Conservation (phyloP, 1,140 invertebrate genomes). For the Neotoxoptera formosana region DNA sequence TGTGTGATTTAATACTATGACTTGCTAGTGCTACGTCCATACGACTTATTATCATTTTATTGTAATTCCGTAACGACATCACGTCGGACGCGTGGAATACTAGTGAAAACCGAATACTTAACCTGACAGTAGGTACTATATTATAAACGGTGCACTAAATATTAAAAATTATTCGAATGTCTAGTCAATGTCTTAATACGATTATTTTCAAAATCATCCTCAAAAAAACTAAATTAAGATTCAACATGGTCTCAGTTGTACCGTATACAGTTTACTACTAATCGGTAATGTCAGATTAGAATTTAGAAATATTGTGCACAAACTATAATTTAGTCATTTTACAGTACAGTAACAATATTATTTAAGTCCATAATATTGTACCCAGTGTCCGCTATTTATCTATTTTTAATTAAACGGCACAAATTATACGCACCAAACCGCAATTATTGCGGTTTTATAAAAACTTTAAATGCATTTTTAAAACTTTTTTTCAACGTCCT, state of each 20-base stretch:
- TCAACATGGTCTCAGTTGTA: not conserved
- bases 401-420: not conserved
- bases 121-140: not conserved
- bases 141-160: too few relatives aligned
- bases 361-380: not conserved
- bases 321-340: not conserved
- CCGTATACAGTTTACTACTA: too few relatives aligned
- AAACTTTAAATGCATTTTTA: slow-evolving; percentile 10
- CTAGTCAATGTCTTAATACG: too few relatives aligned
- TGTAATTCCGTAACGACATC: not conserved
- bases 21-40: not conserved
- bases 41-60: not conserved
- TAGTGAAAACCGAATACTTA: not conserved
- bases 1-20: not conserved
- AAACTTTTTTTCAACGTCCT: slow-evolving; percentile 6
- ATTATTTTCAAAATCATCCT: not conserved
- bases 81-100: not conserved
- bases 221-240: not conserved
- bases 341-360: not conserved
- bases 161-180: too few relatives aligned
- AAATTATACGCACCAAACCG: slow-evolving; percentile 8
- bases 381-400: not conserved
- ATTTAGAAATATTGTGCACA: not conserved
- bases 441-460: not conserved
- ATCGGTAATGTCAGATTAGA: not conserved